These are phyloP conservation scores for Lomographa bimaculata DNA, from an alignment of 2,888 invertebrate genomes.

Conservation along the genomic window DNA sequence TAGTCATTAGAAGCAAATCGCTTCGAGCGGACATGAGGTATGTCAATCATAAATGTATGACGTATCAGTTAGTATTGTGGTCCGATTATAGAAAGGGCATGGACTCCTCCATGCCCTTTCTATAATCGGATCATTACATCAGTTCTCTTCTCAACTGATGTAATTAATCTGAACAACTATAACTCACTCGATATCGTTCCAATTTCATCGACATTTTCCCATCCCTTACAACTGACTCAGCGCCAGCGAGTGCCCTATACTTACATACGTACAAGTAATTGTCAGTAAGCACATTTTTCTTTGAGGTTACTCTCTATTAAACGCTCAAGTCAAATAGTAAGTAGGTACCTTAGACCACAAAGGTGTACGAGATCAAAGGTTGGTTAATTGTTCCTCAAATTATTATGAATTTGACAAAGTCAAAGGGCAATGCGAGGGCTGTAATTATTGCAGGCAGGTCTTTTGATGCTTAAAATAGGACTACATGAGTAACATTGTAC, in stretches of 20 bases:
- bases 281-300: constrained; percentile 82
- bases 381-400: constrained; percentile 79
- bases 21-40: too few species aligned
- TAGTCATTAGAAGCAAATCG: too few species aligned
- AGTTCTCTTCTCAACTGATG: too few species aligned
- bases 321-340: constrained; percentile 77
- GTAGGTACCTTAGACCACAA: constrained; percentile 56
- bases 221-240: constrained; percentile 70
- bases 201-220: constrained; percentile 26
- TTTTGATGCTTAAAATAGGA: constrained; percentile 4
- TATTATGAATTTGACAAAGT: constrained; percentile 74
- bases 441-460: constrained; percentile 20
- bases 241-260: constrained; percentile 73
- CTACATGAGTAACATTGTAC: too few species aligned
- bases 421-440: constrained; percentile 51
- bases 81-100: too few species aligned
- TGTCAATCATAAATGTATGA: too few species aligned
- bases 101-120: too few species aligned
- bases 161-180: too few species aligned
- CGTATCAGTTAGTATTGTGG: too few species aligned
- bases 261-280: constrained; percentile 81
- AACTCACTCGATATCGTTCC: too few species aligned
- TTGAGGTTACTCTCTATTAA: constrained; percentile 83
- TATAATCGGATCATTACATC: too few species aligned
- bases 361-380: constrained; percentile 72